Base-by-base conservation (phyloP, 2,888 invertebrate genomes). In the Smittia aterrima region DNA sequence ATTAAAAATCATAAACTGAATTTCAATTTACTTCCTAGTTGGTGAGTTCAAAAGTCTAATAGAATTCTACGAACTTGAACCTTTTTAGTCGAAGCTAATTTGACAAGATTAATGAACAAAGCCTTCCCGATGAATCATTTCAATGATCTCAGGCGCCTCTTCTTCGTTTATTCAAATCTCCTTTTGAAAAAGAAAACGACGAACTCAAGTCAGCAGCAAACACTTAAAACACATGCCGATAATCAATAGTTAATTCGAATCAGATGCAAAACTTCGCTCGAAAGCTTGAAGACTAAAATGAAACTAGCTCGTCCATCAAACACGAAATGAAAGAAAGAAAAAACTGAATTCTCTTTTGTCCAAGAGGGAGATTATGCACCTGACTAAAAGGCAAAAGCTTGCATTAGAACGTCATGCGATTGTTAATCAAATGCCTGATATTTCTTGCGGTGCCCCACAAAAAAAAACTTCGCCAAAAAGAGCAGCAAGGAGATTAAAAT, bases 401-500 rank as follows among this genome's bases (percentile, higher is more conserved):
- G 53, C 40, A 72, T 62, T 62, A 72, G 72, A 62, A 72, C 72
- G 53, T 72, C 72, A 72, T 72, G 72, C 72, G 72, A 72, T 72
- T 72, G 72, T 72, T 72, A 72, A 72, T 72, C 72, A 72, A 72
- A 72, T 72, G 72, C 40, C 18, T 70, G 27, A 24, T 18, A 47
- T 47, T 58, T 67, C 20, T 67, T 41, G 40, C 68, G 41, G 53
- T 20, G 41, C 13, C 16, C 47, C 58, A 58, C 58, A 58, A 58
- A 58, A 58, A 58, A 58, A 47, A 20, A n/a, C n/a, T n/a, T n/a
- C n/a, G 32, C 53, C 27, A 53, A 72, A 62, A 72, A 38, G 40
- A 13, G 72, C 72, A 72, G 72, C 72, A 38, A 72, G 22, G 72
- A 72, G 72, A 72, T 72, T 72, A 72, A 72, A 72, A 72, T 72